phyloP scores from a whole-genome alignment of 2,888 invertebrate genomes.

The Athrips mouffetella region DNA sequence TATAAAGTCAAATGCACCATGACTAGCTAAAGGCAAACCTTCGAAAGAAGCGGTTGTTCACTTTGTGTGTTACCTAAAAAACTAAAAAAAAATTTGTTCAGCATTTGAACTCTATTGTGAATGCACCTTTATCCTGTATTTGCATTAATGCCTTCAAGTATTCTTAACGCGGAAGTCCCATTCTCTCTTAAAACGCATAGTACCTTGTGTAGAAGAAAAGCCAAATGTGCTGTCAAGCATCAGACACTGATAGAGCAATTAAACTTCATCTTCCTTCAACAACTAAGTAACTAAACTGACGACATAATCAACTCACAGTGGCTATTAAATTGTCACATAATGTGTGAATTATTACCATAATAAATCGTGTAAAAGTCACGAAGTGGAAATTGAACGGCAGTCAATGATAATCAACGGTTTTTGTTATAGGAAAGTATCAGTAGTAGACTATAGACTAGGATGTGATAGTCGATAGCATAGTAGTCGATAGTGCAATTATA shows the following conservation, averaged over 20 bases:
- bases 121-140: no score
- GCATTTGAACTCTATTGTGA: no score
- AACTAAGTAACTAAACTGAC: background rate
- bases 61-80: no score
- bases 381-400: constrained; percentile 27
- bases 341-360: constrained; percentile 31
- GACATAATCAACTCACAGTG: constrained; percentile 24
- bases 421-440: constrained; percentile 23
- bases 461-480: no score
- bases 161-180: no score
- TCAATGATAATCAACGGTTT: constrained; percentile 25
- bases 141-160: no score
- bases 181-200: no score
- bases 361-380: constrained; percentile 35
- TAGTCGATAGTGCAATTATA: no score
- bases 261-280: background rate
- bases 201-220: background rate
- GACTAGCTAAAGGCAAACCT: no score
- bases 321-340: constrained; percentile 35
- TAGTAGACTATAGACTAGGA: background rate
- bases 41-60: no score
- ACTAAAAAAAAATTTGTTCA: no score
- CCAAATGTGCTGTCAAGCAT: background rate
- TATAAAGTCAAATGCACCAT: no score
- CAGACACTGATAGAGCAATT: background rate